A percentile compares a stretch with the other conserved stretches of the same genome.
These are phyloP conservation scores for Philaethria dido DNA, from an alignment of 2,888 invertebrate genomes.

Conservation along the genomic window DNA sequence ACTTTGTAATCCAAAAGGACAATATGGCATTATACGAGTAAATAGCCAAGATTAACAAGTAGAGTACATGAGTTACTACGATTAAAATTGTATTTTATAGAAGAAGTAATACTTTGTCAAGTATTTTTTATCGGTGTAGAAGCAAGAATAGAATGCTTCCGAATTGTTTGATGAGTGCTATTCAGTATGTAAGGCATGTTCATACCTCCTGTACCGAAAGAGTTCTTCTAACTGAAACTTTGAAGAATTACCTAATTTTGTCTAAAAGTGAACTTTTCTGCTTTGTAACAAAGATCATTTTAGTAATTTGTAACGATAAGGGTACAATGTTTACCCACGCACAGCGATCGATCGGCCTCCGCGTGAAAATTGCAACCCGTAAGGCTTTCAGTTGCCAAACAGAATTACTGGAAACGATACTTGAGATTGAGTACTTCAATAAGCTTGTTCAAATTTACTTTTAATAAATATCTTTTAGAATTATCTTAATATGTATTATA, in stretches of 20 bases:
- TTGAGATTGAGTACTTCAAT: not conserved
- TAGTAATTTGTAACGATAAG: conserved; percentile 57
- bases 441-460: not conserved
- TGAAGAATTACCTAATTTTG: conserved; percentile 3
- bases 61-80: too few species aligned
- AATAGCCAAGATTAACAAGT: too few species aligned
- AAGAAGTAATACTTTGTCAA: not conserved
- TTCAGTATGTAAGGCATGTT: conserved; percentile 35
- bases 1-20: too few species aligned
- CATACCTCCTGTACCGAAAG: conserved; percentile 28
- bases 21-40: too few species aligned
- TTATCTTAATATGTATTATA: too few species aligned
- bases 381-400: conserved; percentile 56
- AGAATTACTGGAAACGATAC: conserved; percentile 59
- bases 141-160: not conserved
- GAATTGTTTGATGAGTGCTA: conserved; percentile 16
- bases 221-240: conserved; percentile 32
- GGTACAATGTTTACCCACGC: conserved; percentile 78
- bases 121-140: not conserved
- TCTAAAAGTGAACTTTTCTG: conserved; percentile 45
- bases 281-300: conserved; percentile 42
- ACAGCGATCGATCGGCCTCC: conserved; percentile 78
- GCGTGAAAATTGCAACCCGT: conserved; percentile 81
- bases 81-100: too few species aligned
- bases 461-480: not conserved